phyloP scores from a whole-genome alignment of 2,888 invertebrate genomes.

The Lasioglossum vierecki region DNA sequence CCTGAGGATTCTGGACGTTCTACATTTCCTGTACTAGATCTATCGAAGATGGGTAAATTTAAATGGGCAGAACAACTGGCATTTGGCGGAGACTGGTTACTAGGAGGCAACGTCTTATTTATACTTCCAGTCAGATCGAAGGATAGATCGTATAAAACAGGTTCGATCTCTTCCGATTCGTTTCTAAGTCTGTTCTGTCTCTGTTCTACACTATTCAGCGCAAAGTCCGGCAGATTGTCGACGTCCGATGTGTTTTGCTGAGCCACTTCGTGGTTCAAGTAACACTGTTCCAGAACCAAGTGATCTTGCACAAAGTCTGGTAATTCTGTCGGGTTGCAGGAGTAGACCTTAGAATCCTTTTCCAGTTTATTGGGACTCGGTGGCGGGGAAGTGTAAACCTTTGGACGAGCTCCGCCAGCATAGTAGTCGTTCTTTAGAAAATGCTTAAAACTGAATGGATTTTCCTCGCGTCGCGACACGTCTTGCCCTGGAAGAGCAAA shows the following conservation, averaged over 20 bases:
- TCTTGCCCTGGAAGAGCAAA: constrained; percentile 83
- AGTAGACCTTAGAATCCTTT: constrained; percentile 85
- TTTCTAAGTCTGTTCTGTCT: constrained; percentile 63
- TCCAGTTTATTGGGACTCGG: constrained; percentile 85
- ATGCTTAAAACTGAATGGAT: constrained; percentile 94
- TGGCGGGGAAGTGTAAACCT: constrained; percentile 86
- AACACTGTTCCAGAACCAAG: constrained; percentile 91
- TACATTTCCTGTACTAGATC: constrained; percentile 57
- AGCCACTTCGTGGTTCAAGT: constrained; percentile 83
- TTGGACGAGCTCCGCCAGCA: constrained; percentile 91
- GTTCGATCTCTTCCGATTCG: constrained; percentile 56
- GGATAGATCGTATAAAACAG: constrained; percentile 66
- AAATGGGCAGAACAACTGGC: constrained; percentile 58
- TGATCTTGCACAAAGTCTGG: constrained; percentile 97
- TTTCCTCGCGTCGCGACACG: constrained; percentile 87
- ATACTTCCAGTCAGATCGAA: constrained; percentile 76
- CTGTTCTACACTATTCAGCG: constrained; percentile 85
- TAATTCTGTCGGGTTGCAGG: constrained; percentile 87
- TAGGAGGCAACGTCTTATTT: constrained; percentile 63
- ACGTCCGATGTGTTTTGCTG: constrained; percentile 86
- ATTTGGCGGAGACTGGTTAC: constrained; percentile 49
- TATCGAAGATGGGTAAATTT: constrained; percentile 72
- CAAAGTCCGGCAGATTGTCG: constrained; percentile 89
- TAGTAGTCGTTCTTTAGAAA: constrained; percentile 90
- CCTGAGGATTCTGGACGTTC: constrained; percentile 73